These are phyloP conservation scores for Fratercula arctica DNA, from an alignment of 2,797 vertebrate genomes.

Conservation along the genomic window DNA sequence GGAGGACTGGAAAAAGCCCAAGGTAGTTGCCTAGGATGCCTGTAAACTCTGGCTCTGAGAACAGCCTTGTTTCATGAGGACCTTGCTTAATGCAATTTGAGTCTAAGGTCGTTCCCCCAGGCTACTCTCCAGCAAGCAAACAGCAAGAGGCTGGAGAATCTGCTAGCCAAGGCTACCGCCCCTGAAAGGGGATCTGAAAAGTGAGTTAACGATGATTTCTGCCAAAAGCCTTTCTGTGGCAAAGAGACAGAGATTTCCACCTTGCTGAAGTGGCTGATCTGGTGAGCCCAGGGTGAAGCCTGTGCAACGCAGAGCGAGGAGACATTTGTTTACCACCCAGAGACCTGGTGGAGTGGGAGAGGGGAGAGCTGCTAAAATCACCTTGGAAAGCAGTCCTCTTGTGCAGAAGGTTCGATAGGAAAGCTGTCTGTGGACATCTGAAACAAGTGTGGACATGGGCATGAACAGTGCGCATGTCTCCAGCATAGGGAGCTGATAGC, in stretches of 20 bases:
- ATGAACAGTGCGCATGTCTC: neutral
- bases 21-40: conserved; percentile 32
- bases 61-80: neutral
- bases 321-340: neutral
- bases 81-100: conserved; percentile 4
- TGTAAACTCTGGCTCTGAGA: conserved; percentile 14
- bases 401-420: neutral
- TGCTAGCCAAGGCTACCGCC: neutral
- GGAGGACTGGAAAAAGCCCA: conserved; percentile 48
- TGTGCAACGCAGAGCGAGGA: rapidly evolving
- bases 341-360: neutral
- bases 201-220: neutral
- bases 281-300: neutral
- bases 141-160: neutral
- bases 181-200: neutral
- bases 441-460: rapidly evolving
- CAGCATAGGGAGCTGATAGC: neutral
- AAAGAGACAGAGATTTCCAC: neutral
- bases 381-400: neutral
- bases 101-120: conserved; percentile 28
- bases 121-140: neutral
- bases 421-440: neutral
- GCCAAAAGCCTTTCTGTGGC: neutral
- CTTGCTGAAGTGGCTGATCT: neutral
- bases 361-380: neutral